phyloP scores from a whole-genome alignment of 2,113 vertebrate genomes.

The Tringa solitaria region DNA sequence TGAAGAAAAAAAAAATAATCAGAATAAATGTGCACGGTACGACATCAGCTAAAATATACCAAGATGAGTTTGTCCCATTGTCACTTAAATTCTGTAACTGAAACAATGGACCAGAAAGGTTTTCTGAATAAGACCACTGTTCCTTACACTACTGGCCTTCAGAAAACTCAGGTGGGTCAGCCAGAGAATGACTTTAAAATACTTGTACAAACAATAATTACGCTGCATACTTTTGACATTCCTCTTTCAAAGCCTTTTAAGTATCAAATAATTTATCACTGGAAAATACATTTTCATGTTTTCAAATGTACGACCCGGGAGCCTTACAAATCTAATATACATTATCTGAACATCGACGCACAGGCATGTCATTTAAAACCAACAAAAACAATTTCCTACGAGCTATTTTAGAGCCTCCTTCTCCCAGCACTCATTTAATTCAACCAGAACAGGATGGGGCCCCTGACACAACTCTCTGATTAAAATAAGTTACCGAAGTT shows the following conservation, averaged over 20 bases:
- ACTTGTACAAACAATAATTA: background rate
- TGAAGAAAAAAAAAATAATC: background rate
- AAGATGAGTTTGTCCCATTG: background rate
- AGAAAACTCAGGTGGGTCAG: background rate
- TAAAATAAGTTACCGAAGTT: background rate
- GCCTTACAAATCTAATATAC: background rate
- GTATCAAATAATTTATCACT: background rate
- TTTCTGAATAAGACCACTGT: background rate
- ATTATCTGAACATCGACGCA: background rate
- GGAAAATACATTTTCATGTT: background rate
- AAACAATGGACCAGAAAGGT: background rate
- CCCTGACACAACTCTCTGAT: background rate
- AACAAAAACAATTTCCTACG: background rate
- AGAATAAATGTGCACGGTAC: background rate
- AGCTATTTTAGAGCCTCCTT: background rate
- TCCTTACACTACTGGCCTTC: background rate
- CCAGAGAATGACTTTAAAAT: background rate
- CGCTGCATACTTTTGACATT: background rate
- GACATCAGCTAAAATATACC: background rate
- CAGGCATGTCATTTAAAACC: background rate
- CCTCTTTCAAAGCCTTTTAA: background rate
- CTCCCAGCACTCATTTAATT: background rate
- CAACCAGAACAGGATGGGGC: background rate
- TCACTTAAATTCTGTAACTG: background rate
- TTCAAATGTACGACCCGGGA: background rate